Base-by-base conservation (phyloP, 2,113 vertebrate genomes). In the Indicator maculatus region DNA sequence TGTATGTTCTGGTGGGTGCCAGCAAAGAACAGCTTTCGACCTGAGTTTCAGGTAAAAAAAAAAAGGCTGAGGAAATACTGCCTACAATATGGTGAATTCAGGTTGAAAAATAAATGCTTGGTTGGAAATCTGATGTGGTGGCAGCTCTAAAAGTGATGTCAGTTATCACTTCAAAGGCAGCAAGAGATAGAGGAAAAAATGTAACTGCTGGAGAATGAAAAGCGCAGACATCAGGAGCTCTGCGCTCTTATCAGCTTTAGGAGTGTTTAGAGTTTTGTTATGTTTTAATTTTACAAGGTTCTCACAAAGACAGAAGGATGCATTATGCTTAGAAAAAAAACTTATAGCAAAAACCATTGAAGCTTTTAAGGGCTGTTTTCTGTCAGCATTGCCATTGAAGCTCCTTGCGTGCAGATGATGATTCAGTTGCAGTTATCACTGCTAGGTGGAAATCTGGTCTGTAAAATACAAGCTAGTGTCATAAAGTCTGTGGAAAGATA, bases 261-360 rank as follows among this genome's bases (percentile, higher is more conserved):
- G 6, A 93, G 72, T 47, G 47, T 83, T 81, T 86, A 58, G 38
- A 47, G 50, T 88, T 83, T 39, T 72, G 85, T 91, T 47, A 8
- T 24, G n/a, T 77, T 92, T 83, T 69, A 39, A 86, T 94, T 88
- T 83, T 78, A 90, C 83, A 91, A 75, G 89, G 38, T 60, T 75
- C n/a, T 53, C 61, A 73, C 50, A 70, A 82, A 64, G 39, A 69
- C 47, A 2, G 3, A 73, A 88, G 31, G 67, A 95, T 15, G 12
- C 0, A 1, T 1, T 59, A 16, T 36, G n/a, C 10, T 86, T 66
- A 19, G 39, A 58, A 28, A 52, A 33, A 65, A 67, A 92, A 89
- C 45, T 79, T 50, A 2, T 0, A 52, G 21, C 63, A 76, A 53
- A 70, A 30, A 27, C 19, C 15, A 0, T 14, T 44, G 92, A 47